Conservation (phyloP, 2,888 invertebrate species). For the Ptycholaimellus sp. region DNA sequence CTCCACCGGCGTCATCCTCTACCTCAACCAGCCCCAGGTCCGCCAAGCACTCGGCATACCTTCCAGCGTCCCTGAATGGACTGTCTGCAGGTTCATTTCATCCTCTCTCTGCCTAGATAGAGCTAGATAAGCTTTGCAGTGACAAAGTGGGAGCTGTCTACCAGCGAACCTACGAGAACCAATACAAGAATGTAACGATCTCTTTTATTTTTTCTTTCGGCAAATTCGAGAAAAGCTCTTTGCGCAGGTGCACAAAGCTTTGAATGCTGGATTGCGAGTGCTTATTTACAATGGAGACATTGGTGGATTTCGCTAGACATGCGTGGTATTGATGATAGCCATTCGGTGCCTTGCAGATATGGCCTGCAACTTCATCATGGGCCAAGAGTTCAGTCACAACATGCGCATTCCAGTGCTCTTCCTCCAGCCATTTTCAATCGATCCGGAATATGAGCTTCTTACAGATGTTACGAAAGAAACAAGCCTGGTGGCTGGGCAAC, state of each 20-base stretch:
- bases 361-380: conserved; percentile 20
- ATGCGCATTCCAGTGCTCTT: too few species aligned
- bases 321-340: too few species aligned
- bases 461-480: too few species aligned
- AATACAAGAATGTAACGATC: conserved; percentile 10
- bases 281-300: conserved; percentile 23
- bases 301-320: too few species aligned
- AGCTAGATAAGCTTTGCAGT: neutral
- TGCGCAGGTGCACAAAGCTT: neutral
- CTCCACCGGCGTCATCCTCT: conserved; percentile 18
- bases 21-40: conserved; percentile 17
- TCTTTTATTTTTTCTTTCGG: neutral
- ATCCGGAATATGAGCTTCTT: too few species aligned
- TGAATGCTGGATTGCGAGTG: conserved; percentile 15
- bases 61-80: too few species aligned
- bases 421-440: too few species aligned
- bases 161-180: conserved; percentile 20
- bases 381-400: too few species aligned
- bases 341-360: too few species aligned
- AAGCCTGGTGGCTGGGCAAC: too few species aligned
- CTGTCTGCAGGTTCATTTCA: too few species aligned
- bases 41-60: conserved; percentile 17
- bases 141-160: conserved; percentile 1
- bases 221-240: neutral
- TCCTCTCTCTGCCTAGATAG: neutral